These are phyloP conservation scores for Sicus ferrugineus DNA, from an alignment of 2,888 invertebrate genomes.

Conservation along the genomic window DNA sequence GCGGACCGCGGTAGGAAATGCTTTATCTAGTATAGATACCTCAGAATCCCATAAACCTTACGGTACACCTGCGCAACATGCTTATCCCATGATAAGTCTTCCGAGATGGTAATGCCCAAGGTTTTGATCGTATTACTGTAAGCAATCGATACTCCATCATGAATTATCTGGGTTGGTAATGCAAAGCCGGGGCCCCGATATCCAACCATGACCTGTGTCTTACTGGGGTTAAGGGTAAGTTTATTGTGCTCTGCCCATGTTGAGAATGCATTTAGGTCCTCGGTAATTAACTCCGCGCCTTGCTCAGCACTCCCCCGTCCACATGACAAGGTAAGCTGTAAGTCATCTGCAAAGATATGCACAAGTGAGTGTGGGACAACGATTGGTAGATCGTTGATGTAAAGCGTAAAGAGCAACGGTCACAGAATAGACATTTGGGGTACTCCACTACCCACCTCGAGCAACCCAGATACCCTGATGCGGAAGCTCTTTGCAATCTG, in stretches of 20 bases:
- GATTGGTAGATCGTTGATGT: background rate
- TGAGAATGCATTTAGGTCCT: background rate
- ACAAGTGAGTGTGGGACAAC: background rate
- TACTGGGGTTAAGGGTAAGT: background rate
- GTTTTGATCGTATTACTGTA: background rate
- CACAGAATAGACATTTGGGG: background rate
- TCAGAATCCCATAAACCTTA: background rate
- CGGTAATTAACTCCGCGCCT: background rate
- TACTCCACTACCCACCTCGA: background rate
- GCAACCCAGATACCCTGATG: background rate
- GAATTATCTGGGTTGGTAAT: no score
- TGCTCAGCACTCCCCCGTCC: background rate
- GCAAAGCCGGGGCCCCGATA: no score
- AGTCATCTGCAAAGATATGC: background rate
- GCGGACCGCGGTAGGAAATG: background rate
- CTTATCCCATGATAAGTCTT: background rate
- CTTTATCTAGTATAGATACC: background rate
- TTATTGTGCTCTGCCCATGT: background rate
- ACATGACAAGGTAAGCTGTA: background rate
- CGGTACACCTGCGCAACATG: background rate
- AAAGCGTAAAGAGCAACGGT: background rate
- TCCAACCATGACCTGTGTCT: background rate
- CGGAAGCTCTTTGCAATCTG: no score
- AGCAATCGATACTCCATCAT: background rate
- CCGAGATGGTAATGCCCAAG: background rate